Conservation (phyloP, 2,888 invertebrate genomes). For the Thumatha senex region DNA sequence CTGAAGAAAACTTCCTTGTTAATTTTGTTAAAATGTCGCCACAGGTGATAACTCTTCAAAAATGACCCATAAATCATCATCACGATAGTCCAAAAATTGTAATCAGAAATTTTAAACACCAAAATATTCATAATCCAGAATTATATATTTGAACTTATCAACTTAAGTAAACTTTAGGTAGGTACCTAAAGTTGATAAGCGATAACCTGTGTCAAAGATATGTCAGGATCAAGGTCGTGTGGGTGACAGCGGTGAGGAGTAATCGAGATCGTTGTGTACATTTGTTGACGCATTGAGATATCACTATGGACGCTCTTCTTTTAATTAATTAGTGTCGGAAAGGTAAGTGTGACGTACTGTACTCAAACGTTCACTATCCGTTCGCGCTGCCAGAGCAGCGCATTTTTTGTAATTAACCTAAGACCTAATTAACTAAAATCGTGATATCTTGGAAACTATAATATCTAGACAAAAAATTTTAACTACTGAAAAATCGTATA, state of each 20-base stretch:
- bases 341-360: background rate
- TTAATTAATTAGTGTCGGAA: background rate
- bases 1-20: too few relatives aligned
- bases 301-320: background rate
- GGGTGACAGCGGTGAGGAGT: slow-evolving; percentile 11
- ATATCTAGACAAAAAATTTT: too few relatives aligned
- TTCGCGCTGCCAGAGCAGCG: too few relatives aligned
- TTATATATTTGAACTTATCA: background rate
- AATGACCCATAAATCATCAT: too few relatives aligned
- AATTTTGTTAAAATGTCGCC: too few relatives aligned
- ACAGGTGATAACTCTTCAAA: too few relatives aligned
- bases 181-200: background rate
- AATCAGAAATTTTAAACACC: background rate
- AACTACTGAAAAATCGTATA: too few relatives aligned
- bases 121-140: background rate
- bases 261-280: slow-evolving; percentile 18
- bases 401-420: too few relatives aligned
- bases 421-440: too few relatives aligned
- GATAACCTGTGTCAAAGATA: slow-evolving; percentile 14
- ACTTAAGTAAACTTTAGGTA: slow-evolving; percentile 9
- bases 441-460: too few relatives aligned
- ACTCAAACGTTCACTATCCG: too few relatives aligned
- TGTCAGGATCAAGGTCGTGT: slow-evolving; percentile 27
- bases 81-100: too few relatives aligned
- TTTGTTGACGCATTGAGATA: slow-evolving; percentile 19